Percentiles rank a stretch among this genome's conserved stretches.
These are phyloP conservation scores for Odocoileus virginianus DNA, from an alignment of 2,113 vertebrate genomes.

Conservation along the genomic window DNA sequence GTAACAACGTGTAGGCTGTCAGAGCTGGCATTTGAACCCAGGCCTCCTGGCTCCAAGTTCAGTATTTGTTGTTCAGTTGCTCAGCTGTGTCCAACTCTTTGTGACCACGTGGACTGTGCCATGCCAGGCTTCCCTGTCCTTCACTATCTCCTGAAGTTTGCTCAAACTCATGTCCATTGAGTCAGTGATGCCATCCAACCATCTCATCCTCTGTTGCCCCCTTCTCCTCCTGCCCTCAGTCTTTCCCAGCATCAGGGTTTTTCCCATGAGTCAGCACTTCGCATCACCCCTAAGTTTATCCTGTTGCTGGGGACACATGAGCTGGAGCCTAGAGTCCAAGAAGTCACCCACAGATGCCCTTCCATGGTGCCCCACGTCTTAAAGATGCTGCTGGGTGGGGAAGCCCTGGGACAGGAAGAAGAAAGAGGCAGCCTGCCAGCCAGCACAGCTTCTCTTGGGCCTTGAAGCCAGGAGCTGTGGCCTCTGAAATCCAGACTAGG, in stretches of 20 bases:
- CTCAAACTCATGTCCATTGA: background rate
- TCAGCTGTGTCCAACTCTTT: background rate
- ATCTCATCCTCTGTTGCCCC: background rate
- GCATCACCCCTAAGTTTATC: background rate
- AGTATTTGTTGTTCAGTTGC: background rate
- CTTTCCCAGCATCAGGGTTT: background rate
- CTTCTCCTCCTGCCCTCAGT: background rate
- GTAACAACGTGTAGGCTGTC: background rate
- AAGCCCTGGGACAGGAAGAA: background rate
- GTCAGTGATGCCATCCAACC: background rate
- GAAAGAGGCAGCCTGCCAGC: background rate
- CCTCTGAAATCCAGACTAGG: background rate
- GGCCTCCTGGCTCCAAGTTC: background rate
- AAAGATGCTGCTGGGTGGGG: background rate
- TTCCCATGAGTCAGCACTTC: background rate
- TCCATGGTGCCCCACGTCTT: background rate
- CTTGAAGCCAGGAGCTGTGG: background rate
- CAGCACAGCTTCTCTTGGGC: background rate
- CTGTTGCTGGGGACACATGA: background rate
- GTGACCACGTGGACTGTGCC: background rate
- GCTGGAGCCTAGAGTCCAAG: background rate
- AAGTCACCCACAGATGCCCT: background rate
- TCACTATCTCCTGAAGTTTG: background rate
- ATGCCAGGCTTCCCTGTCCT: background rate
- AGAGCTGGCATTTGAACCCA: background rate